Evolutionary conservation across 2,797 vertebrate genomes (phyloP), one percentile per base, ranked within the genome.

Genomic region (Dicrostonyx torquatus): DNA sequence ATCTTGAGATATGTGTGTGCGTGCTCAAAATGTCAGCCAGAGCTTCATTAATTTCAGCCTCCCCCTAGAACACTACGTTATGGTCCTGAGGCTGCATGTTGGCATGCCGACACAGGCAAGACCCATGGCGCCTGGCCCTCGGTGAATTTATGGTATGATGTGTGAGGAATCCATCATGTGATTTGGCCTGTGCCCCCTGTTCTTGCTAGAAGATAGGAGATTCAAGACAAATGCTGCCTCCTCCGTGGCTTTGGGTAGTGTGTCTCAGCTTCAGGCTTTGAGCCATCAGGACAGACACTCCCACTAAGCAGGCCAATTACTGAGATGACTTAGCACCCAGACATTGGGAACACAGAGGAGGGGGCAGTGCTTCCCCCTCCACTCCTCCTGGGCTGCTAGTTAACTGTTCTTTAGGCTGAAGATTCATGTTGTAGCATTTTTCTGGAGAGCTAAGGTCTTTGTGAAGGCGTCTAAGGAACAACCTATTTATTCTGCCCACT

Each of bases 11-110:
- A 98, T 98, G 98, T 96, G 95, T 96, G 94, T 96, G 92, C 96
- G 95, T 96, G 98, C 97, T 98, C 97, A 98, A 98, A 98, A 98
- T 98, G 98, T 98, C 98, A 98, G 98, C 97, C 97, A 96, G 97
- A 92, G 66, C 97, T 98, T 98, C 97, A 98, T 98, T 98, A 98
- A 96, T 97, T 98, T 98, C 95, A 87, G 83, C 92, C 93, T 98
- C 96, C 96, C 97, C 68, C 75, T 94, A 97, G 96, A 98, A 98
- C 96, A 95, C 96, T 98, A 95, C 86, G 92, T 98, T 97, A 89
- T 40, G 92, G 87, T 96, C 96, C 95, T 85, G 96, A 97, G 98
- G 76, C 96, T 95, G 76, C 12, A 13, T 95, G 93, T 79, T 92
- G 93, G 92, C 86, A 0, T 85, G 96, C 97, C 97, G 97, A 98